Evolutionary conservation across 2,888 invertebrate genomes (phyloP).

Genomic region (Homarus gammarus): DNA sequence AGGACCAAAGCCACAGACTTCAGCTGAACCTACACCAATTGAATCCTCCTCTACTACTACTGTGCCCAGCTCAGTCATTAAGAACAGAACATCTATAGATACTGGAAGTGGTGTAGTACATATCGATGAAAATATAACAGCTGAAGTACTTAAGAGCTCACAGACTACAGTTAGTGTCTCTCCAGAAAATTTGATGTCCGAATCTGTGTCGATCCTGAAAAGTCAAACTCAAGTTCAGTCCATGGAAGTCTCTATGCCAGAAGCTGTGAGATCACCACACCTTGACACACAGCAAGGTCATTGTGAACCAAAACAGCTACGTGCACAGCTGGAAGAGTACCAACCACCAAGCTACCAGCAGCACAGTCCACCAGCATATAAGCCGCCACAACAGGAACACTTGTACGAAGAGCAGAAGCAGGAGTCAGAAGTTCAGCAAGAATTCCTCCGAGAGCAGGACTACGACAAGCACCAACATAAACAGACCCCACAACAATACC

Average conservation of each 20-base stretch:
- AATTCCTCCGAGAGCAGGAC: conserved; percentile 13
- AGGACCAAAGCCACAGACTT: conserved; percentile 3
- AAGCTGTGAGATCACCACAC: conserved; percentile 14
- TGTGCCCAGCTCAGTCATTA: conserved; percentile 16
- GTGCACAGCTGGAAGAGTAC: conserved; percentile 2
- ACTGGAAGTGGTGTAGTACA: background rate
- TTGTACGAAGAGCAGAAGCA: conserved; percentile 32
- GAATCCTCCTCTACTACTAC: background rate
- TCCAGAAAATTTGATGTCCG: conserved; percentile 25
- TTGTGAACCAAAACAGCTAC: background rate
- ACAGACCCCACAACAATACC: conserved; percentile 8
- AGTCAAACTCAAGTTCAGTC: background rate
- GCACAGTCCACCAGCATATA: conserved; percentile 13
- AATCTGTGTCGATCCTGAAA: background rate
- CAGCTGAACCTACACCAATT: background rate
- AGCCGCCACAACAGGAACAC: conserved; percentile 10
- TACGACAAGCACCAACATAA: background rate
- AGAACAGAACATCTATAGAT: conserved; percentile 8
- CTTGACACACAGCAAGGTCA: conserved; percentile 6
- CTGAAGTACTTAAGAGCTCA: background rate
- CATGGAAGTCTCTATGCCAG: conserved; percentile 12
- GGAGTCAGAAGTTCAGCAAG: conserved; percentile 1
- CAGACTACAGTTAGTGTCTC: conserved; percentile 14
- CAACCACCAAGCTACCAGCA: conserved; percentile 15
- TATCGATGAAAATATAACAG: background rate